Evolutionary conservation across 1,140 invertebrate species (phyloP).

Genomic region (Solenopsis invicta): DNA sequence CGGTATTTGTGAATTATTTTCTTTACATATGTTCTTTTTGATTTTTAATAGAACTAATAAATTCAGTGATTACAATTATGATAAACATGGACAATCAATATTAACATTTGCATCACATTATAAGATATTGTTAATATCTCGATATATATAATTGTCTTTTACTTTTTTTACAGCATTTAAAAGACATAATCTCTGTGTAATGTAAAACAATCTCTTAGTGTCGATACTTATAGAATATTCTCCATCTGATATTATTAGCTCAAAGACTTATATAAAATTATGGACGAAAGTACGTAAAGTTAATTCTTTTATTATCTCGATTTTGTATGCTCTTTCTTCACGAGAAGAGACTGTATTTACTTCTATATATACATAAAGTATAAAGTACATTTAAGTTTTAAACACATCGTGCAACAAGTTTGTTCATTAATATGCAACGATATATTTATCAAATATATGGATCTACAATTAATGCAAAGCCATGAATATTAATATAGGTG

Average conservation of each 20-base stretch:
- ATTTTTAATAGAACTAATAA: constrained; percentile 56
- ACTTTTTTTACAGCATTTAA: constrained; percentile 46
- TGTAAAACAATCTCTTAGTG: constrained; percentile 48
- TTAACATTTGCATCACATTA: constrained; percentile 45
- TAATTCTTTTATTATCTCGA: constrained; percentile 30
- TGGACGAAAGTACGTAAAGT: constrained; percentile 34
- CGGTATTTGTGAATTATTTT: constrained; percentile 46
- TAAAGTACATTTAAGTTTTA: constrained; percentile 45
- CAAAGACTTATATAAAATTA: not conserved
- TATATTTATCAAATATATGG: constrained; percentile 61
- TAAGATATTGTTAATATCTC: constrained; percentile 49
- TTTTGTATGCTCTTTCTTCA: constrained; percentile 19
- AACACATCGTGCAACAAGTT: constrained; percentile 15
- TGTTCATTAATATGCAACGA: constrained; percentile 62
- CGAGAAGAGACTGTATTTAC: not conserved
- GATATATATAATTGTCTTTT: constrained; percentile 48
- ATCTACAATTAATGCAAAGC: constrained; percentile 59
- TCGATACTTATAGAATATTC: constrained; percentile 55
- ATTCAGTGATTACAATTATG: constrained; percentile 49
- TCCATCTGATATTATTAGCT: constrained; percentile 54
- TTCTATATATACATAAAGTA: constrained; percentile 15
- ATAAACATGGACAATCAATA: constrained; percentile 67
- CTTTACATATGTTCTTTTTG: constrained; percentile 38
- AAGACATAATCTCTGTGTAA: constrained; percentile 50
- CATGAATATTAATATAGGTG: constrained; percentile 48